These are phyloP conservation scores for Halocynthia roretzi DNA, from an alignment of 23 tunicate species.

Conservation along the genomic window DNA sequence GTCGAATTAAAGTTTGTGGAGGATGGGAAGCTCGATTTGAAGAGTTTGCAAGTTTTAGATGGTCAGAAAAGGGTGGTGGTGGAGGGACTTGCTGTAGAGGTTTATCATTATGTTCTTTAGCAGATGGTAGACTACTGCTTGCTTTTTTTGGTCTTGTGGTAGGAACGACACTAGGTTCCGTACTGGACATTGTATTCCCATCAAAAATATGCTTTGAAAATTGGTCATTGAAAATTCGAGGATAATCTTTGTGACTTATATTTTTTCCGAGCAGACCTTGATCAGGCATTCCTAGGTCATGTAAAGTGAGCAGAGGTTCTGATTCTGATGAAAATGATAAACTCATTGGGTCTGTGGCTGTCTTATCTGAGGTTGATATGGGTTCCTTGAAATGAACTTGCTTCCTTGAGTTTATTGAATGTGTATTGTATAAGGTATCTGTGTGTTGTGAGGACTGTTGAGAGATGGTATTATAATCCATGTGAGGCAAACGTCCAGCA, in stretches of 20 bases:
- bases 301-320: not conserved
- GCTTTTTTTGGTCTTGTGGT: not conserved
- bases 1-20: too few relatives aligned
- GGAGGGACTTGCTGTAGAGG: not conserved
- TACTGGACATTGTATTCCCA: not conserved
- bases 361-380: not conserved
- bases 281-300: conserved; percentile 7
- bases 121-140: not conserved
- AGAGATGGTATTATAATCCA: too few relatives aligned
- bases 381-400: conserved; percentile 10
- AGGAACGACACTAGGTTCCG: too few relatives aligned
- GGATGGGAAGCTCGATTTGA: too few relatives aligned
- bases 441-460: too few relatives aligned
- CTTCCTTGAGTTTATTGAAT: not conserved
- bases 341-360: not conserved
- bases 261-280: not conserved
- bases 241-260: not conserved
- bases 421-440: too few relatives aligned
- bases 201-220: not conserved
- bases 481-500: too few relatives aligned
- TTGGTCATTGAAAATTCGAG: not conserved
- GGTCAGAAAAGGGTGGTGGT: too few relatives aligned
- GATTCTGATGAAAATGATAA: not conserved
- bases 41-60: too few relatives aligned
- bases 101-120: too few relatives aligned